A percentile compares a stretch with the other conserved stretches of the same genome.
Conservation (phyloP, 2,797 vertebrate species). For the Crocidura indochinensis region DNA sequence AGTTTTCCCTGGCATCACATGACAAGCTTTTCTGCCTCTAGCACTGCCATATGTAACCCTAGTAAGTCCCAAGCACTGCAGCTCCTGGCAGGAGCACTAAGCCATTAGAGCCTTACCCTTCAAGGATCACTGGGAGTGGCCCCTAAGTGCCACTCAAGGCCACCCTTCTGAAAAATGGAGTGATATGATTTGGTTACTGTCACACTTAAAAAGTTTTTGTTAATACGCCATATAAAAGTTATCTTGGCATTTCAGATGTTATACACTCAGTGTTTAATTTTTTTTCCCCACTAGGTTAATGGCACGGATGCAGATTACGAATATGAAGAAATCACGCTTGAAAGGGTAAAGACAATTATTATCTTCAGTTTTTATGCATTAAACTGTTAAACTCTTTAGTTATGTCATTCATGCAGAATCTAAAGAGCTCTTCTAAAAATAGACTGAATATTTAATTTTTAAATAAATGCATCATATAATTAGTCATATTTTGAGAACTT, state of each 20-base stretch:
- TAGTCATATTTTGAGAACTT: slow-evolving; percentile 59
- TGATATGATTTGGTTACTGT: slow-evolving; percentile 47
- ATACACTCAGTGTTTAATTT: slow-evolving; percentile 60
- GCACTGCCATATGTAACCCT: too few relatives aligned
- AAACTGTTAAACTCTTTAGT: slow-evolving; percentile 9
- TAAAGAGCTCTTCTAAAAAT: slow-evolving; percentile 65
- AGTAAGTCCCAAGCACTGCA: too few relatives aligned
- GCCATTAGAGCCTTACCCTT: too few relatives aligned
- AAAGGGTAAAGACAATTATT: slow-evolving; percentile 93
- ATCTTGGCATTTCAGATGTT: slow-evolving; percentile 68
- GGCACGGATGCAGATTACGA: slow-evolving; percentile 98
- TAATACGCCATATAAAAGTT: slow-evolving; percentile 69
- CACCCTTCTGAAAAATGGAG: slow-evolving; percentile 41
- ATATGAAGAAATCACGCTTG: slow-evolving; percentile 98
- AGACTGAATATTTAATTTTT: slow-evolving; percentile 54
- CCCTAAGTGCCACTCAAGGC: too few relatives aligned
- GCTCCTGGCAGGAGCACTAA: too few relatives aligned
- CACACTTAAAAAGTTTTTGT: slow-evolving; percentile 70
- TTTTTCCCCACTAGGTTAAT: slow-evolving; percentile 93
- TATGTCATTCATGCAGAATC: neutral
- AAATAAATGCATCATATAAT: slow-evolving; percentile 67
- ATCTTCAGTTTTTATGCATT: slow-evolving; percentile 55
- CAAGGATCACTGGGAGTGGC: too few relatives aligned
- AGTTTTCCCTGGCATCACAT: neutral
- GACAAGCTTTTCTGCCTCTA: too few relatives aligned